Conservation (phyloP, 2,888 invertebrate genomes). For the Prenolepis imparis region DNA sequence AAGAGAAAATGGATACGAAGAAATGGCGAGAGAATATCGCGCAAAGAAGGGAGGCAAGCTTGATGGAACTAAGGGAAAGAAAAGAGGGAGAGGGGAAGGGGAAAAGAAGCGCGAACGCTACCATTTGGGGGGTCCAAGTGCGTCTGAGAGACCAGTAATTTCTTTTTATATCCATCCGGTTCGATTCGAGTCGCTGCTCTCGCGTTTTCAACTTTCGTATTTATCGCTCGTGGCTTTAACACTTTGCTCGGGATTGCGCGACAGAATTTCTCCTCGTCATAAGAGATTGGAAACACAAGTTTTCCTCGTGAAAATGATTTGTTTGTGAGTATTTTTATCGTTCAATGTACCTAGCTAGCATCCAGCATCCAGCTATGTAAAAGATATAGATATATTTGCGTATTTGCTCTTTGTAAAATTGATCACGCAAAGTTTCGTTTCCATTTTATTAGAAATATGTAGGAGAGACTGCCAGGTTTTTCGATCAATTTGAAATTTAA, state of each 20-base stretch:
- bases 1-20: slow-evolving; percentile 38
- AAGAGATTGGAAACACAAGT: slow-evolving; percentile 37
- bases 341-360: neutral
- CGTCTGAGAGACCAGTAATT: slow-evolving; percentile 80
- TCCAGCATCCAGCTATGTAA: neutral
- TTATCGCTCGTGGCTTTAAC: slow-evolving; percentile 73
- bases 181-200: slow-evolving; percentile 68
- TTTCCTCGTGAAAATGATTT: slow-evolving; percentile 15
- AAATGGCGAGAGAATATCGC: slow-evolving; percentile 43
- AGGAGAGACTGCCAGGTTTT: neutral
- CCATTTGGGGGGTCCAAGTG: slow-evolving; percentile 65
- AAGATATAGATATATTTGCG: neutral
- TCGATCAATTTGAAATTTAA: neutral
- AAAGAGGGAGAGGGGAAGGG: slow-evolving; percentile 20
- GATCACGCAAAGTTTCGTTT: neutral
- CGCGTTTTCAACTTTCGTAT: slow-evolving; percentile 69
- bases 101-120: slow-evolving; percentile 36
- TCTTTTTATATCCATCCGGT: slow-evolving; percentile 79
- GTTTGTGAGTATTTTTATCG: neutral
- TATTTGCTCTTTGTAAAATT: neutral
- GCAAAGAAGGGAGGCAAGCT: slow-evolving; percentile 34
- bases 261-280: slow-evolving; percentile 26
- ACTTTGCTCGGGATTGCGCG: slow-evolving; percentile 36
- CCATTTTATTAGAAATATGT: neutral
- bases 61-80: slow-evolving; percentile 23